Conservation (phyloP, 2,113 vertebrate species). For the Odontophorus gujanensis region DNA sequence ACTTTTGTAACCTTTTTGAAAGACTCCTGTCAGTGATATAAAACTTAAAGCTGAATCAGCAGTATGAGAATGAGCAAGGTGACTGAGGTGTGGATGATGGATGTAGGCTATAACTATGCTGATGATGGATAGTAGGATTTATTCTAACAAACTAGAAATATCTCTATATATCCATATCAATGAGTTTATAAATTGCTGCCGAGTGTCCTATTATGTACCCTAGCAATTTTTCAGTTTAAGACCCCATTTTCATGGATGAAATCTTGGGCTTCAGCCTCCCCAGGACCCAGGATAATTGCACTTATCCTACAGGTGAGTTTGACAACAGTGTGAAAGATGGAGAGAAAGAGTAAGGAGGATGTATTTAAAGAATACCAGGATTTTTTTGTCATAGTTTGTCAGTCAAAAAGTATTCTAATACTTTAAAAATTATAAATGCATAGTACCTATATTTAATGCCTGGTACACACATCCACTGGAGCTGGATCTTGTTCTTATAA, state of each 20-base stretch:
- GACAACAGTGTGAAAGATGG: background rate
- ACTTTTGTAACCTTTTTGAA: conserved; percentile 62
- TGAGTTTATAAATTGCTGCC: conserved; percentile 53
- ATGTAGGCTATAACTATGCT: conserved; percentile 60
- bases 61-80: conserved; percentile 41
- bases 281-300: background rate
- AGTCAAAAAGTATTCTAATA: background rate
- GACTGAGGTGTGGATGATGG: conserved; percentile 52
- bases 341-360: background rate
- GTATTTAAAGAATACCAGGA: background rate
- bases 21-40: conserved; percentile 8
- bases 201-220: background rate
- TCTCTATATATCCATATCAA: conserved; percentile 55
- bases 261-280: background rate
- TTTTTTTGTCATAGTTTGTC: background rate
- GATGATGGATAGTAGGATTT: conserved; percentile 60
- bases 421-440: background rate
- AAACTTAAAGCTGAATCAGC: conserved; percentile 61
- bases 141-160: conserved; percentile 59
- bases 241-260: background rate
- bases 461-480: background rate
- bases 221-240: background rate
- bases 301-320: background rate
- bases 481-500: background rate
- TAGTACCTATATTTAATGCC: background rate